Evolutionary conservation across 1,140 invertebrate genomes (phyloP).

Genomic region (Drosophila ananassae): DNA sequence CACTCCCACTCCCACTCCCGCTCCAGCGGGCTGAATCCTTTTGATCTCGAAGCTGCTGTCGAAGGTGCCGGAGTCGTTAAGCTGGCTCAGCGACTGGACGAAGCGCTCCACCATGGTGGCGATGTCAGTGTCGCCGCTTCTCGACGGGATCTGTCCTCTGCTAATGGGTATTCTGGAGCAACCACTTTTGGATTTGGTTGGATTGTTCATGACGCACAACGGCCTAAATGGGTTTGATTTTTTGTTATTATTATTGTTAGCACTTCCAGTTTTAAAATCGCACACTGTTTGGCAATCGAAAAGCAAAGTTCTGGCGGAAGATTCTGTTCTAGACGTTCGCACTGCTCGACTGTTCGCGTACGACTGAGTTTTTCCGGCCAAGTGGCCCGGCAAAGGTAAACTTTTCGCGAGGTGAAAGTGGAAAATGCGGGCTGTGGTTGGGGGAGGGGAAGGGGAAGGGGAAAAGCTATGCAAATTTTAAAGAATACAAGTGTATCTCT

Average conservation of each 20-base stretch:
- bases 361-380: slow-evolving; percentile 66
- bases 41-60: slow-evolving; percentile 83
- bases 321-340: slow-evolving; percentile 39
- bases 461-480: slow-evolving; percentile 44
- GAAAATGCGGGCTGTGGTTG: background rate
- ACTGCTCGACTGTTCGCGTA: slow-evolving; percentile 51
- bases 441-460: slow-evolving; percentile 10
- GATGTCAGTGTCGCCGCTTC: slow-evolving; percentile 32
- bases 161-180: slow-evolving; percentile 19
- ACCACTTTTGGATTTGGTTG: slow-evolving; percentile 4
- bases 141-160: slow-evolving; percentile 1
- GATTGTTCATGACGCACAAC: slow-evolving; percentile 63
- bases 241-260: slow-evolving; percentile 16
- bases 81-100: slow-evolving; percentile 70
- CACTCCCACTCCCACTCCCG: background rate
- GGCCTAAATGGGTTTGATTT: slow-evolving; percentile 35
- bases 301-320: slow-evolving; percentile 48
- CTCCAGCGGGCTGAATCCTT: slow-evolving; percentile 52
- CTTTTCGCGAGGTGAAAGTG: slow-evolving; percentile 37
- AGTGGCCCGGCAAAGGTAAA: slow-evolving; percentile 63
- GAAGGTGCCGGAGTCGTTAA: slow-evolving; percentile 79
- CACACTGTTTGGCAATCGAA: slow-evolving; percentile 47
- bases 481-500: slow-evolving; percentile 23
- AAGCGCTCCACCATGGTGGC: slow-evolving; percentile 76
- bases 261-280: background rate